A percentile compares a stretch with the other conserved stretches of the same genome.
Conservation (phyloP, 2,113 vertebrate genomes). For the Dasypus novemcinctus region DNA sequence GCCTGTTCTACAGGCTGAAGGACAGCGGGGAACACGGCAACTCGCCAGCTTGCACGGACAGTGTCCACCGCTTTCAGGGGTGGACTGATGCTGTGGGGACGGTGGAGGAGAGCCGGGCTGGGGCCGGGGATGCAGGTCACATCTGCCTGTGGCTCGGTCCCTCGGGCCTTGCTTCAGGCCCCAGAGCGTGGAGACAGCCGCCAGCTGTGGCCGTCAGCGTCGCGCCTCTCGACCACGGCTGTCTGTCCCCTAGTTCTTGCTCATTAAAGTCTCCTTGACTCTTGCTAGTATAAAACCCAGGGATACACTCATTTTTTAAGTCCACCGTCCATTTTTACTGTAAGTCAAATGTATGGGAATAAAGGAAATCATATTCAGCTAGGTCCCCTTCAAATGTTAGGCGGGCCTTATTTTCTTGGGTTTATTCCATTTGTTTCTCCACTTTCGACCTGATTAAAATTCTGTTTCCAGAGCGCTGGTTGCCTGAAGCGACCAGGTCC, state of each 20-base stretch:
- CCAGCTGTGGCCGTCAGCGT: rapidly evolving
- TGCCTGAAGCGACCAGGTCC: rapidly evolving
- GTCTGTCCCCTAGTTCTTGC: not conserved
- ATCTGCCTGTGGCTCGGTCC: rapidly evolving
- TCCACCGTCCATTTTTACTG: not conserved
- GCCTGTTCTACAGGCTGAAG: too few relatives aligned
- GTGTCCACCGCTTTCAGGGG: rapidly evolving
- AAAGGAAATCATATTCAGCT: not conserved
- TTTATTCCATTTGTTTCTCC: not conserved
- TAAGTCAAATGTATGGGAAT: not conserved
- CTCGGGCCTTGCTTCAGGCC: not conserved
- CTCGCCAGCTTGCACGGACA: rapidly evolving
- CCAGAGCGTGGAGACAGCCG: not conserved
- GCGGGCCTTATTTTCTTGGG: not conserved
- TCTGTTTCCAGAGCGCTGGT: not conserved
- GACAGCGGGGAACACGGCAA: rapidly evolving
- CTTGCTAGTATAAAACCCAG: not conserved
- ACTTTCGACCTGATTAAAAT: not conserved
- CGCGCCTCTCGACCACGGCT: rapidly evolving
- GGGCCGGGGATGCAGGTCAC: not conserved
- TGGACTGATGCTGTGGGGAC: rapidly evolving
- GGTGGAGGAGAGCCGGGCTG: not conserved
- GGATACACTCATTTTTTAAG: not conserved
- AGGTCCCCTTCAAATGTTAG: not conserved
- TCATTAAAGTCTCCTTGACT: not conserved